Evolutionary conservation across 2,888 invertebrate genomes (phyloP).

Genomic region (Luperina testacea): DNA sequence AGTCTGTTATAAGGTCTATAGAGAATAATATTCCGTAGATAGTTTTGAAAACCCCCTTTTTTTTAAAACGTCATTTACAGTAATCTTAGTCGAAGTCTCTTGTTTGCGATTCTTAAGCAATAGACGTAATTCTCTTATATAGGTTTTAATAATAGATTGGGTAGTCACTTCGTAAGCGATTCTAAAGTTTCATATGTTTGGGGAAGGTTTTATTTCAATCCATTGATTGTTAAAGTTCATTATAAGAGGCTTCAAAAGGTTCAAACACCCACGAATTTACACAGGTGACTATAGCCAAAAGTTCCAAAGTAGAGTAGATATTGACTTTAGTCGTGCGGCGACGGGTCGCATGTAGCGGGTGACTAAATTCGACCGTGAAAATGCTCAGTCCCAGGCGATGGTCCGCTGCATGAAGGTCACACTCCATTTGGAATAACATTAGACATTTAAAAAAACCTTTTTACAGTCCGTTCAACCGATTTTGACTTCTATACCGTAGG

Average conservation of each 20-base stretch:
- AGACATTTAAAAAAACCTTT: no score
- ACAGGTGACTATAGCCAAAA: background rate
- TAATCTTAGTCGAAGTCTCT: background rate
- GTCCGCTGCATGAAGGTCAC: conserved; percentile 16
- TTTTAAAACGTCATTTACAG: background rate
- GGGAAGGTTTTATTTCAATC: background rate
- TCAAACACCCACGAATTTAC: no score
- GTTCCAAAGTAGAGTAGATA: background rate
- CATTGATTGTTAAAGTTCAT: background rate
- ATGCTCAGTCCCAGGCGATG: conserved; percentile 22
- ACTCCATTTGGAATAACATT: no score
- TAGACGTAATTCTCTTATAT: background rate
- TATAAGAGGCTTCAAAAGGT: background rate
- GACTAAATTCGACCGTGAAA: no score
- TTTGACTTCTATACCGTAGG: no score
- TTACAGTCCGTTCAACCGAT: no score
- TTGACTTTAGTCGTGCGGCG: no score
- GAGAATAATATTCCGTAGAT: background rate
- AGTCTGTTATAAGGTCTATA: background rate
- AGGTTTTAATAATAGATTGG: background rate
- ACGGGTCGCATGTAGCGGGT: no score
- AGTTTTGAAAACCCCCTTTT: background rate
- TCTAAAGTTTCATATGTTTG: background rate
- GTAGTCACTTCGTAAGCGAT: background rate
- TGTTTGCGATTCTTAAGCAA: background rate